Percentiles rank a stretch among this genome's conserved stretches.
phyloP scores from a whole-genome alignment of 2,888 invertebrate species.

The Drosophila putrida region DNA sequence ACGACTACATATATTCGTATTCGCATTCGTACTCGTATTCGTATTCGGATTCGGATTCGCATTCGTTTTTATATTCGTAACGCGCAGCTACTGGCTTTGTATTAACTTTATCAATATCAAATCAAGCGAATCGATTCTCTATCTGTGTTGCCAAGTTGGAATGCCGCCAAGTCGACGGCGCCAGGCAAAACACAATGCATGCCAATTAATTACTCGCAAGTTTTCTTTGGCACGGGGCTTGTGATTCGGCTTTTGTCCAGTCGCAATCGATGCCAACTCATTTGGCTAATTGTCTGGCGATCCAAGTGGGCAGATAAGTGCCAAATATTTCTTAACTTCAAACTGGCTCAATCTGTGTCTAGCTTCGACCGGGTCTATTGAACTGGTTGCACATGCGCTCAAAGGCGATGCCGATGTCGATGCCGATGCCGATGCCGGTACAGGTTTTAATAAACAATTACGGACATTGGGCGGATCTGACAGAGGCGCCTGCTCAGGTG shows the following conservation, averaged over 20 bases:
- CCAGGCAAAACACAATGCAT: conserved; percentile 70
- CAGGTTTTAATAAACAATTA: conserved; percentile 41
- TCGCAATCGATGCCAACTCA: conserved; percentile 63
- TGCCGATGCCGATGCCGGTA: neutral
- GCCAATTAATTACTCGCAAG: conserved; percentile 68
- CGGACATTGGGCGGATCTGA: conserved; percentile 29
- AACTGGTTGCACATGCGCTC: conserved; percentile 63
- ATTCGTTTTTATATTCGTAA: conserved; percentile 5
- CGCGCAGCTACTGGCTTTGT: conserved; percentile 37
- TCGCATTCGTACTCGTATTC: neutral
- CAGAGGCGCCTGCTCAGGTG: conserved; percentile 71
- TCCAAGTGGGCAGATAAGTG: conserved; percentile 53
- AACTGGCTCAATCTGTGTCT: conserved; percentile 6
- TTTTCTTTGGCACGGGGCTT: conserved; percentile 56
- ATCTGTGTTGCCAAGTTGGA: conserved; percentile 71
- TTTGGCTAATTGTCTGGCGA: conserved; percentile 75
- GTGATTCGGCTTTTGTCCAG: conserved; percentile 13
- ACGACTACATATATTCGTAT: no score
- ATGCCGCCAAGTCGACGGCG: conserved; percentile 66
- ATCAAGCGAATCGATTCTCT: conserved; percentile 47
- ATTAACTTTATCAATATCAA: conserved; percentile 45
- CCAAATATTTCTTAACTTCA: conserved; percentile 28
- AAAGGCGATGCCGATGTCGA: conserved; percentile 26
- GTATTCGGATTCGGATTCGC: no score
- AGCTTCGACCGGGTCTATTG: conserved; percentile 9